These are phyloP conservation scores for Manis pentadactyla DNA, from an alignment of 2,797 vertebrate genomes.

Conservation along the genomic window DNA sequence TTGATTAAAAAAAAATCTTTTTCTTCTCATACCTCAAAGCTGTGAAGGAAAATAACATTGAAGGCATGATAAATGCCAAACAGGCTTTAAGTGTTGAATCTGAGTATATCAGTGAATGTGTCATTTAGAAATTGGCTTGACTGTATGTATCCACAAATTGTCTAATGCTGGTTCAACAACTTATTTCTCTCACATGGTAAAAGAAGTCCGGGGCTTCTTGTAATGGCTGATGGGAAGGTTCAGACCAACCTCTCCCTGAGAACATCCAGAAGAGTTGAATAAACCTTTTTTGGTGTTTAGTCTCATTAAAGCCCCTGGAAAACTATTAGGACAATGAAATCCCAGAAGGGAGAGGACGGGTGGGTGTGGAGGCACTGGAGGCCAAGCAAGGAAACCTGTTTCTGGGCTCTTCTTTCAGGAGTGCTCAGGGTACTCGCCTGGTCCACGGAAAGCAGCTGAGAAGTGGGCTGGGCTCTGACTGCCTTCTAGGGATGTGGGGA, in stretches of 20 bases:
- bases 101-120: rapidly evolving
- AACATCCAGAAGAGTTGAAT: not conserved
- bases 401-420: not conserved
- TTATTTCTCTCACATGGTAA: not conserved
- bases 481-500: not conserved
- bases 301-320: not conserved
- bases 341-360: not conserved
- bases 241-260: not conserved
- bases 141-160: not conserved
- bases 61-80: not conserved
- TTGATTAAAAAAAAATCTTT: not conserved
- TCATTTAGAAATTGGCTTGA: not conserved
- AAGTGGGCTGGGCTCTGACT: not conserved
- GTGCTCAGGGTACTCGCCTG: rapidly evolving
- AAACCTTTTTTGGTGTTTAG: not conserved
- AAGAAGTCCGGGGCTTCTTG: not conserved
- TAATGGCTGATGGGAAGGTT: not conserved
- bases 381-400: not conserved
- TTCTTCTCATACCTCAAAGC: not conserved
- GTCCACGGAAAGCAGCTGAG: not conserved
- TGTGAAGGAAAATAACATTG: not conserved
- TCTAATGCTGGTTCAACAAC: not conserved
- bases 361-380: rapidly evolving
- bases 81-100: not conserved
- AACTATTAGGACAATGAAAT: not conserved